Evolutionary conservation across 2,888 invertebrate genomes (phyloP).

Genomic region (Sipunculus nudus): DNA sequence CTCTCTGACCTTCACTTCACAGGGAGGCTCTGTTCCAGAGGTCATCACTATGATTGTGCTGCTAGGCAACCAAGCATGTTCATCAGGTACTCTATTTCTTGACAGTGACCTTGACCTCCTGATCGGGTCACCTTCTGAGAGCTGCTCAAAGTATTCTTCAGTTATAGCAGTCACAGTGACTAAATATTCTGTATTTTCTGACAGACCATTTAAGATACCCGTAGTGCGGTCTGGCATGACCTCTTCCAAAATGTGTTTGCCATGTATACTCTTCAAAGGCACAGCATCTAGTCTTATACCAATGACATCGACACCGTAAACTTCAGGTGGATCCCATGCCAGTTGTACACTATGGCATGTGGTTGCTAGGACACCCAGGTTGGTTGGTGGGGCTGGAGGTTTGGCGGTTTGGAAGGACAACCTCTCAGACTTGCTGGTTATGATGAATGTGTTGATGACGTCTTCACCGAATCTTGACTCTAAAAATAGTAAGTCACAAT

Average conservation of each 20-base stretch:
- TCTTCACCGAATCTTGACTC: no score
- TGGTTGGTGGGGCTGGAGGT: constrained; percentile 59
- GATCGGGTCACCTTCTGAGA: constrained; percentile 56
- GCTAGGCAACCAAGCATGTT: constrained; percentile 63
- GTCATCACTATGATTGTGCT: constrained; percentile 59
- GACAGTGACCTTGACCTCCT: constrained; percentile 54
- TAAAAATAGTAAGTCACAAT: no score
- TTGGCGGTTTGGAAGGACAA: constrained; percentile 58
- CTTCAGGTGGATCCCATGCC: constrained; percentile 63
- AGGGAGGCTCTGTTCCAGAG: constrained; percentile 63
- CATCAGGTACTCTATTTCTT: constrained; percentile 50
- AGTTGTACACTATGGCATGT: constrained; percentile 62
- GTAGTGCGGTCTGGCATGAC: constrained; percentile 57
- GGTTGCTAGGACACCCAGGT: constrained; percentile 60
- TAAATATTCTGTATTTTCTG: constrained; percentile 63
- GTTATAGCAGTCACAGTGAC: constrained; percentile 63
- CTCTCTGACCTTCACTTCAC: constrained; percentile 47
- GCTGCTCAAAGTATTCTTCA: constrained; percentile 64
- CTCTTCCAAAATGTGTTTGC: constrained; percentile 45
- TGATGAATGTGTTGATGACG: constrained; percentile 57
- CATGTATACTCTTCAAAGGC: constrained; percentile 46
- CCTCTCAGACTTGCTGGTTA: constrained; percentile 61
- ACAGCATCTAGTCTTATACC: constrained; percentile 64
- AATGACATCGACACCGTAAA: constrained; percentile 62
- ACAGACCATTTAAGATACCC: constrained; percentile 53